Base-by-base conservation (phyloP, 1,140 invertebrate species). In the Hylaeus volcanicus region DNA sequence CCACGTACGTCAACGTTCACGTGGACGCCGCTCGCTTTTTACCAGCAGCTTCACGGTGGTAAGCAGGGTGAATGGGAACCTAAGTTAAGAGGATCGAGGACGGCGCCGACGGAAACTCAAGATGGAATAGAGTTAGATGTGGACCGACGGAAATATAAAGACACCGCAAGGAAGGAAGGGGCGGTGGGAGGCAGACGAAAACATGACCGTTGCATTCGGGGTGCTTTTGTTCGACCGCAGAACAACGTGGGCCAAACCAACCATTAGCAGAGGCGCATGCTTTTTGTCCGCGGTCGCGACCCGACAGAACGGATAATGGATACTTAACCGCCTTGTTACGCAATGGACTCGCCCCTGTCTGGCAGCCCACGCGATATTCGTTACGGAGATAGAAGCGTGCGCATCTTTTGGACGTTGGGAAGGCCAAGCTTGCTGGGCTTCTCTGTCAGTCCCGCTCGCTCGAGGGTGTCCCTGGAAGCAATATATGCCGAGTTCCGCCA, bases 251-350 rank as follows among this genome's bases (percentile, higher is more conserved):
- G 39, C 41, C 71, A 48, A 61, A 55, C 56, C 78, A 45, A 60
- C 69, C 84, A 74, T 82, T 82, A 85, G 74, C 71, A 14, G 81
- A 83, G 55, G 58, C 48, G 60, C 66, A 2, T n/a, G 55, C 45
- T 86, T 85, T 85, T 85, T 85, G 71, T 74, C 39, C 83, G 60
- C 56, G 74, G 65, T 74, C 58, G 65, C 71, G 74, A 68, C 45
- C 55, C 74, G 48, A 68, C 83, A 74, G 72, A 71, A 73, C 48
- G 68, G 75, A 85, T 86, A 86, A 85, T 82, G 84, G 83, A 82
- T 82, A 85, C 80, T 82, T 86, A 86, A 85, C 72, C 58, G 75
- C 45, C 39, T 60, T 73, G 83, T 86, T 86, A 82, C 74, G 80
- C 84, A 85, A 45, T 56, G 37, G 14, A 37, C 45, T 58, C 48